Conservation (phyloP, 1,140 invertebrate genomes). For the Listronotus oregonensis region DNA sequence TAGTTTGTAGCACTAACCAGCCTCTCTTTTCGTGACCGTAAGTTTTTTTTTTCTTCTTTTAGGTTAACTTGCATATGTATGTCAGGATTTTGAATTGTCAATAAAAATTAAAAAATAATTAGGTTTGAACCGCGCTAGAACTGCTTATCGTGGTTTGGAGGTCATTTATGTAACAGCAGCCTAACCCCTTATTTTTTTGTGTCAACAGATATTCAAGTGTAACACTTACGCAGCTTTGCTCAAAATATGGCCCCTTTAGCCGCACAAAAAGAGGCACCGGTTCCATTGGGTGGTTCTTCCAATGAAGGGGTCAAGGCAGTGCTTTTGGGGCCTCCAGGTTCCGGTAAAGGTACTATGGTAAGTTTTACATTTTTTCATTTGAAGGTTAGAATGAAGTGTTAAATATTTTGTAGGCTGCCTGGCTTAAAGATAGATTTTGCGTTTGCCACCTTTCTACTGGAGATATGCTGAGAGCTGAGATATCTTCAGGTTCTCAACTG, state of each 20-base stretch:
- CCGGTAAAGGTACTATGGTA: slow-evolving; percentile 98
- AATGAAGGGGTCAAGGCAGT: slow-evolving; percentile 82
- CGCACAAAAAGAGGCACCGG: slow-evolving; percentile 16
- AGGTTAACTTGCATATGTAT: no score
- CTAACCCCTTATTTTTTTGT: background rate
- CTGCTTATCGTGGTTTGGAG: slow-evolving; percentile 21
- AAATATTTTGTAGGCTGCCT: slow-evolving; percentile 71
- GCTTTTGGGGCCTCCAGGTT: slow-evolving; percentile 91
- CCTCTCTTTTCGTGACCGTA: no score
- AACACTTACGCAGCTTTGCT: background rate
- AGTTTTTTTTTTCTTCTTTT: no score
- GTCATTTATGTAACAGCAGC: slow-evolving; percentile 28
- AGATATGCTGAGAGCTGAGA: slow-evolving; percentile 93
- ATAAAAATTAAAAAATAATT: no score
- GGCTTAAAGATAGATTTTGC: slow-evolving; percentile 86
- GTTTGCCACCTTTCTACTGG: slow-evolving; percentile 97
- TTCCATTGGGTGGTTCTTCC: background rate
- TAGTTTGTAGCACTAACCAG: no score
- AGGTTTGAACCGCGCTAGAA: no score
- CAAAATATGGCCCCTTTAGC: slow-evolving; percentile 38
- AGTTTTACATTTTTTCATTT: slow-evolving; percentile 34
- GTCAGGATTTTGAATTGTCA: no score
- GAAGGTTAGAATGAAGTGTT: slow-evolving; percentile 14
- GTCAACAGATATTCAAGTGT: slow-evolving; percentile 2
- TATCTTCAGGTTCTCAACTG: slow-evolving; percentile 84